These are phyloP conservation scores for Pholis gunnellus DNA, from an alignment of 2,113 vertebrate species.

Conservation along the genomic window DNA sequence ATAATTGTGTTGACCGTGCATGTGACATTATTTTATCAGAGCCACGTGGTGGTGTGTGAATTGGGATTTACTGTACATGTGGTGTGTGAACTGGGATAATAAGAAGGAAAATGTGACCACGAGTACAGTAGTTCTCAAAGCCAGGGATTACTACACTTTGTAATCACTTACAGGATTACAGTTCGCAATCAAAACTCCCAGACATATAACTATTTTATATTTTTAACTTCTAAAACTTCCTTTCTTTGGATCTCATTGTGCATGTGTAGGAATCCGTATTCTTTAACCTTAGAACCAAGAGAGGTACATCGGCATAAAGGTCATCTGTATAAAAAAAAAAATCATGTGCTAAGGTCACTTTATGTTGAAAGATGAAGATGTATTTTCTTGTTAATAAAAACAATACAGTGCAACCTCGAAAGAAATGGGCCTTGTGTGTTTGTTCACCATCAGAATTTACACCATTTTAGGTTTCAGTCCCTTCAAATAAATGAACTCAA, in stretches of 20 bases:
- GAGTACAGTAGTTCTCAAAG: conserved; percentile 10
- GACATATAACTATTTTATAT: conserved; percentile 30
- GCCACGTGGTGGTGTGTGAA: conserved; percentile 6
- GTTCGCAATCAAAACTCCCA: conserved; percentile 19
- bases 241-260: conserved; percentile 26
- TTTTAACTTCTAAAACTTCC: conserved; percentile 32
- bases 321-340: conserved; percentile 45
- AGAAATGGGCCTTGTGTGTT: not conserved
- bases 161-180: not conserved
- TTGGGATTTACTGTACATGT: not conserved
- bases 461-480: not conserved
- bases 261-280: conserved; percentile 52
- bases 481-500: not conserved
- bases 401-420: conserved; percentile 46
- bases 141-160: conserved; percentile 28
- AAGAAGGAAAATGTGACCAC: conserved; percentile 1
- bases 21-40: conserved; percentile 44
- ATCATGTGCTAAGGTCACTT: conserved; percentile 53
- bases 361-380: conserved; percentile 67
- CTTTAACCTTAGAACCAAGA: conserved; percentile 39
- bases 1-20: conserved; percentile 32
- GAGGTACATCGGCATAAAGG: conserved; percentile 22
- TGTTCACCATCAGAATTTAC: not conserved
- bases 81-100: conserved; percentile 12
- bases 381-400: conserved; percentile 81